Evolutionary conservation across 2,888 invertebrate species (phyloP).

Genomic region (Hypolimnas misippus): DNA sequence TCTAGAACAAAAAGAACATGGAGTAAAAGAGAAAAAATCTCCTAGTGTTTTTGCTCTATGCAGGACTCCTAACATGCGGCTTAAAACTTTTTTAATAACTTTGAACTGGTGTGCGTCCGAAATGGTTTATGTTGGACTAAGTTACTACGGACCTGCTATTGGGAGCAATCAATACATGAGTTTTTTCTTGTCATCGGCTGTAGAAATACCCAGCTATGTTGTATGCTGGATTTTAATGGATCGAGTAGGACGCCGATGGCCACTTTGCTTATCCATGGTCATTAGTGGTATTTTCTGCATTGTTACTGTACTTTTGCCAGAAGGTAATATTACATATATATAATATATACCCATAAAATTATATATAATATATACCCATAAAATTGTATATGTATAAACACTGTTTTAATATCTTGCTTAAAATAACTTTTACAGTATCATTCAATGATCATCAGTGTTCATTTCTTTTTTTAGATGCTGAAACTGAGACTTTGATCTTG

Average conservation of each 20-base stretch:
- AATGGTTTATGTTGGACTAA: constrained; percentile 95
- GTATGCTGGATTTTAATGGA: constrained; percentile 96
- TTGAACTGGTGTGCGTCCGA: constrained; percentile 97
- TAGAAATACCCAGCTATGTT: constrained; percentile 95
- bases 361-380: neutral
- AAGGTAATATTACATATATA: constrained; percentile 77
- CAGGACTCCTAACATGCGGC: constrained; percentile 93
- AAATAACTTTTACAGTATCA: neutral
- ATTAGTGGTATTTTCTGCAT: constrained; percentile 93
- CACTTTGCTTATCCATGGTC: constrained; percentile 93
- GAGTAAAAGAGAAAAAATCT: constrained; percentile 61
- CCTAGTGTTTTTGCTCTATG: constrained; percentile 87
- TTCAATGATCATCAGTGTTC: neutral
- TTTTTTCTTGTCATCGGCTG: constrained; percentile 93
- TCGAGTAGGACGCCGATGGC: constrained; percentile 94
- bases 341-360: neutral
- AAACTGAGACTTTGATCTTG: constrained; percentile 88
- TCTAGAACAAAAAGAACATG: constrained; percentile 85
- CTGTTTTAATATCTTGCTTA: neutral
- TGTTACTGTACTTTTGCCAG: constrained; percentile 91
- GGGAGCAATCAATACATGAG: constrained; percentile 95
- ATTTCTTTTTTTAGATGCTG: constrained; percentile 85
- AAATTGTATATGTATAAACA: neutral
- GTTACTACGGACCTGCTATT: constrained; percentile 95
- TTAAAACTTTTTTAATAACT: constrained; percentile 93